Percentiles rank a stretch among this genome's conserved stretches.
These are phyloP conservation scores for Seriola aureovittata DNA, from an alignment of 2,113 vertebrate genomes.

Conservation along the genomic window DNA sequence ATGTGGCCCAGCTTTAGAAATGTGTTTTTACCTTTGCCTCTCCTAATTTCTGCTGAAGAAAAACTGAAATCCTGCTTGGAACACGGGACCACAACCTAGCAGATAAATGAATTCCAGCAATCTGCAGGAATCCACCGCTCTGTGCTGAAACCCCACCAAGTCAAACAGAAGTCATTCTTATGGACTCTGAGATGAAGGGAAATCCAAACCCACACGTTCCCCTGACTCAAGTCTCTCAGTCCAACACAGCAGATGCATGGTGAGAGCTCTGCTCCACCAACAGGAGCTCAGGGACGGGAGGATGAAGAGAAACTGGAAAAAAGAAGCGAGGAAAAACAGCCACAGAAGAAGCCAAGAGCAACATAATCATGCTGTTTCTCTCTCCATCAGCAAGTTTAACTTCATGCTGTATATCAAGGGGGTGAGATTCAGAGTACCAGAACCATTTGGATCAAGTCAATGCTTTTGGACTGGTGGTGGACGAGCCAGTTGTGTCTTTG, in stretches of 20 bases:
- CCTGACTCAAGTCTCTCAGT: constrained; percentile 61
- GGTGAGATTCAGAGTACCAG: constrained; percentile 41
- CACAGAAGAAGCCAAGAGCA: constrained; percentile 71
- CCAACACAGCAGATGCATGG: constrained; percentile 66
- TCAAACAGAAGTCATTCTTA: constrained; percentile 80
- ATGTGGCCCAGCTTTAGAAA: constrained; percentile 31
- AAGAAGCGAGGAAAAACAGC: constrained; percentile 62
- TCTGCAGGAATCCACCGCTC: constrained; percentile 75
- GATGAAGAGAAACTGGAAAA: constrained; percentile 72
- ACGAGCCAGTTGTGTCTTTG: constrained; percentile 26
- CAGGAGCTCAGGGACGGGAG: constrained; percentile 61
- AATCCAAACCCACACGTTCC: constrained; percentile 79
- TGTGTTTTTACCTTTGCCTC: constrained; percentile 44
- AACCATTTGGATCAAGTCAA: constrained; percentile 48
- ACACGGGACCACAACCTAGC: constrained; percentile 62
- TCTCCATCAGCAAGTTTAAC: constrained; percentile 81
- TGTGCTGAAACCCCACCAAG: constrained; percentile 79
- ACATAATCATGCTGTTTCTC: constrained; percentile 70
- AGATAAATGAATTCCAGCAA: constrained; percentile 80
- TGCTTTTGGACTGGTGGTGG: constrained; percentile 39
- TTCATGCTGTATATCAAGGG: constrained; percentile 62
- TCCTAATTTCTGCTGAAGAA: constrained; percentile 49
- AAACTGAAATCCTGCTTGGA: constrained; percentile 57
- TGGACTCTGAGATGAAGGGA: constrained; percentile 73
- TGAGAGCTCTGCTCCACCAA: constrained; percentile 64